Percentiles rank a stretch among this genome's conserved stretches.
These are phyloP conservation scores for Hofmannophila pseudospretella DNA, from an alignment of 2,888 invertebrate species.

Conservation along the genomic window DNA sequence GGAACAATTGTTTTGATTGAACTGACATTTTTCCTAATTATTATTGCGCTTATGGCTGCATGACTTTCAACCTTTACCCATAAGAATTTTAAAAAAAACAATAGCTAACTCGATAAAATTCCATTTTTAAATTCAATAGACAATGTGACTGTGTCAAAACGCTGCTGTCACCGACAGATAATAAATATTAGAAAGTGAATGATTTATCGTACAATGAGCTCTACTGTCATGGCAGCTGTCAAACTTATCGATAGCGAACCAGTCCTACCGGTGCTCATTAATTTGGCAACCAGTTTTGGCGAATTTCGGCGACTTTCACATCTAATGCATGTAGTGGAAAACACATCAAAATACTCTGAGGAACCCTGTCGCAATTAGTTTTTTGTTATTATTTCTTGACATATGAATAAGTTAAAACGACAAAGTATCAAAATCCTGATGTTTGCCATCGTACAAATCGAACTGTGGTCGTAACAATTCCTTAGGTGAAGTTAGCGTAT, in stretches of 20 bases:
- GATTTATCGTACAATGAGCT: slow-evolving; percentile 14
- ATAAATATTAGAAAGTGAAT: slow-evolving; percentile 20
- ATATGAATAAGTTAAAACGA: too few relatives aligned
- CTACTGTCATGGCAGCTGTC: slow-evolving; percentile 21
- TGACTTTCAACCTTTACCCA: slow-evolving; percentile 1
- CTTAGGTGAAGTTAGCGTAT: too few relatives aligned
- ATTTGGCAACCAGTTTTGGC: slow-evolving; percentile 30
- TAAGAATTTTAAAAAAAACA: neutral
- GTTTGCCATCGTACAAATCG: too few relatives aligned
- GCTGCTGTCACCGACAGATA: neutral
- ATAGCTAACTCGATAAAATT: neutral
- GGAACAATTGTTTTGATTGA: slow-evolving; percentile 19
- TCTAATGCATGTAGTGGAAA: slow-evolving; percentile 1
- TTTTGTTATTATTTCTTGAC: too few relatives aligned
- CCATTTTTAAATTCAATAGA: neutral
- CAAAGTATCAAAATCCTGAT: too few relatives aligned
- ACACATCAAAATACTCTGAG: too few relatives aligned
- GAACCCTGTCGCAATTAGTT: too few relatives aligned
- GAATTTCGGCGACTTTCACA: slow-evolving; percentile 40
- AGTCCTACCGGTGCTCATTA: slow-evolving; percentile 17
- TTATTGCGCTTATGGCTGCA: too few relatives aligned
- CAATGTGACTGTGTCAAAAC: neutral
- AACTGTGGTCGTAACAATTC: neutral
- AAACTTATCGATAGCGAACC: slow-evolving; percentile 20
- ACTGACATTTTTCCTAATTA: slow-evolving; percentile 9